Percentiles rank a stretch among this genome's conserved stretches.
Conservation (phyloP, 2,797 vertebrate genomes). For the Tenualosa ilisha region DNA sequence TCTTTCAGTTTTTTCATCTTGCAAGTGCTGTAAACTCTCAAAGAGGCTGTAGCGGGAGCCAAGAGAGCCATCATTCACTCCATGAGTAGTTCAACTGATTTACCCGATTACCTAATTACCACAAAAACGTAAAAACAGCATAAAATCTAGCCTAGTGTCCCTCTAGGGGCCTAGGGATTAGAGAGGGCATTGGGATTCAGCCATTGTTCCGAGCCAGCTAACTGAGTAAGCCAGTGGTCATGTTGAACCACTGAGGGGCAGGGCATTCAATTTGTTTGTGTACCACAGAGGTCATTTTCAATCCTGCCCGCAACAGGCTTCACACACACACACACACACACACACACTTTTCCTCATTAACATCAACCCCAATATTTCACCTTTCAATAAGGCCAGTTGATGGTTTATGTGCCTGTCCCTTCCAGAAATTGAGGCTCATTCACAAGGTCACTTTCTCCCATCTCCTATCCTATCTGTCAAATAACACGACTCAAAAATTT, state of each 20-base stretch:
- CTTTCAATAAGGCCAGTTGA: slow-evolving; percentile 34
- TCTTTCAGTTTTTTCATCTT: too few species aligned
- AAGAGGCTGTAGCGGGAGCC: too few species aligned
- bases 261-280: slow-evolving; percentile 17
- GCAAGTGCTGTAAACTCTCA: too few species aligned
- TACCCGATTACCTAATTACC: too few species aligned
- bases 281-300: not conserved
- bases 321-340: not conserved
- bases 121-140: too few species aligned
- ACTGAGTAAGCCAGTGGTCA: not conserved
- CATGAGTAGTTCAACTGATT: too few species aligned
- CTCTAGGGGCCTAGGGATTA: too few species aligned
- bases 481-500: not conserved
- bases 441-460: slow-evolving; percentile 43
- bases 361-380: slow-evolving; percentile 23
- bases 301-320: slow-evolving; percentile 19
- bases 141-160: too few species aligned
- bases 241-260: not conserved
- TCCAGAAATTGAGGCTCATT: slow-evolving; percentile 32
- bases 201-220: not conserved
- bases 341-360: slow-evolving; percentile 32
- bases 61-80: too few species aligned
- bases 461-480: not conserved
- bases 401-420: slow-evolving; percentile 24
- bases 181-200: too few species aligned